phyloP scores from a whole-genome alignment of 2,113 vertebrate genomes.

The Axis porcinus region DNA sequence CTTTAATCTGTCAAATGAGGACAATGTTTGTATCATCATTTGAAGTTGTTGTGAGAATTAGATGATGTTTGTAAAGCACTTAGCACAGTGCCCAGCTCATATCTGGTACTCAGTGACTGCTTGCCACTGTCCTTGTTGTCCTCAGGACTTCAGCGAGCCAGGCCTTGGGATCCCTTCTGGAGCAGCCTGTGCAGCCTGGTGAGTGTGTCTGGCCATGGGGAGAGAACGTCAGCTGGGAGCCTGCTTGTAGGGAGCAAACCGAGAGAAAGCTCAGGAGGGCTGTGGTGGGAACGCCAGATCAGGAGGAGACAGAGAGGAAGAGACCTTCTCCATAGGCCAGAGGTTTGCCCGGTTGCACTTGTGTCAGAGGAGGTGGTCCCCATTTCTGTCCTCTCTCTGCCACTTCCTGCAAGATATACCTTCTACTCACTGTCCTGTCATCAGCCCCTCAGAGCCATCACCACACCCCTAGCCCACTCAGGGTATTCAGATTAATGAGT shows the following conservation, averaged over 20 bases:
- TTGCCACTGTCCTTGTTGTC: background rate
- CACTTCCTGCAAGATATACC: background rate
- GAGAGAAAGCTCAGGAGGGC: background rate
- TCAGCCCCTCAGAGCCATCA: background rate
- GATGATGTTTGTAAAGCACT: background rate
- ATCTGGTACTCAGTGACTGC: conserved; percentile 1
- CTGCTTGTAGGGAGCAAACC: background rate
- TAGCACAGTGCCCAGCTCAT: background rate
- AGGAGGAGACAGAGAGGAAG: background rate
- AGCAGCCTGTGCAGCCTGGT: conserved; percentile 53
- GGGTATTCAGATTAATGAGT: background rate
- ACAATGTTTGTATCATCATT: background rate
- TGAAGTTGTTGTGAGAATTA: background rate
- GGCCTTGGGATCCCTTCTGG: background rate
- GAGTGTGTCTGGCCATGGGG: conserved; percentile 30
- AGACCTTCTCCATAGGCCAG: background rate
- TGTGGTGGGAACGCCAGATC: background rate
- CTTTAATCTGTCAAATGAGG: background rate
- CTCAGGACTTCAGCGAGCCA: conserved; percentile 56
- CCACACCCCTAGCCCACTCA: background rate
- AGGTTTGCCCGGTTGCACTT: background rate
- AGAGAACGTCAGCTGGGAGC: background rate
- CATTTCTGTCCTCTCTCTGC: background rate
- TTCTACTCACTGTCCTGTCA: background rate
- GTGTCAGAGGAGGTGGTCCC: background rate